These are phyloP conservation scores for Ranitomeya imitator DNA, from an alignment of 2,113 vertebrate species.

Conservation along the genomic window DNA sequence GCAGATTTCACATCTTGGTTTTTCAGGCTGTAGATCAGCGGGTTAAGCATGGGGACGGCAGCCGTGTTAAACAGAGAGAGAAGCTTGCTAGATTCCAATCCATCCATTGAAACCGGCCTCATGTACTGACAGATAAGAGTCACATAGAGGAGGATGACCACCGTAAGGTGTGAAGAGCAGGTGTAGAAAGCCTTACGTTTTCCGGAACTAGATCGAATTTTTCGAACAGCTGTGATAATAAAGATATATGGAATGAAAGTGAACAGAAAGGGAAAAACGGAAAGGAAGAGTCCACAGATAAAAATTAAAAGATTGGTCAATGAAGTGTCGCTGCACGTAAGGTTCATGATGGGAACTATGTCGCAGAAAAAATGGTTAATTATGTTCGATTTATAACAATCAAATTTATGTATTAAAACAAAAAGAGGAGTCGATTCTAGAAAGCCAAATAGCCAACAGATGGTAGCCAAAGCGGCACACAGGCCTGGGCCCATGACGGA, in stretches of 20 bases:
- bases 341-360: constrained; percentile 55
- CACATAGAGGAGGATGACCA: constrained; percentile 58
- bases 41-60: constrained; percentile 49
- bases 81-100: constrained; percentile 38
- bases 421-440: constrained; percentile 30
- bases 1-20: constrained; percentile 36
- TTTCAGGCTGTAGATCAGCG: constrained; percentile 43
- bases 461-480: constrained; percentile 46
- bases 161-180: constrained; percentile 60
- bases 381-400: constrained; percentile 56
- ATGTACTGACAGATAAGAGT: constrained; percentile 62
- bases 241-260: constrained; percentile 58
- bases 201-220: constrained; percentile 47
- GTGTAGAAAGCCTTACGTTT: constrained; percentile 61
- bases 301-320: constrained; percentile 50
- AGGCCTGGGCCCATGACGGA: constrained; percentile 60
- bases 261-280: constrained; percentile 38
- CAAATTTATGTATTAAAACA: not conserved
- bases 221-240: constrained; percentile 48
- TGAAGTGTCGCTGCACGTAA: constrained; percentile 54
- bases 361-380: constrained; percentile 63
- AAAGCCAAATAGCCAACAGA: constrained; percentile 39
- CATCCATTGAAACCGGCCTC: constrained; percentile 48
- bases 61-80: constrained; percentile 47
- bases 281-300: constrained; percentile 24